Conservation (phyloP, 2,113 vertebrate genomes). For the Theristicus caerulescens region DNA sequence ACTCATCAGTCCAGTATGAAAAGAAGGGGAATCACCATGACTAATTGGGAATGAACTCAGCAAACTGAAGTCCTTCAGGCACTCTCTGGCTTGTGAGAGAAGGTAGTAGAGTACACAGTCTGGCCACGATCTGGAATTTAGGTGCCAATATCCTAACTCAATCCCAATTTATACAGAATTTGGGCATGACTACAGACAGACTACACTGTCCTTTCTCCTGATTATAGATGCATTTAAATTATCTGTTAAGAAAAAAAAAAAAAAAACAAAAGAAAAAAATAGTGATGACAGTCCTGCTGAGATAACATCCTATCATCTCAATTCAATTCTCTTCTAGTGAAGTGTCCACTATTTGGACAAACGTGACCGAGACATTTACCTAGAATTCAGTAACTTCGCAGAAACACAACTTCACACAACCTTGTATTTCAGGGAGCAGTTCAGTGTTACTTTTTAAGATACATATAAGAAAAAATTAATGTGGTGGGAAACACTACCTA, state of each 20-base stretch:
- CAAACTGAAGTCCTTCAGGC: neutral
- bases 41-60: neutral
- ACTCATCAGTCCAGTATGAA: neutral
- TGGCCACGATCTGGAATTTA: neutral
- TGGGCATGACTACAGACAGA: neutral
- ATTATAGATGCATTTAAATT: neutral
- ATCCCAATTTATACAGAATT: neutral
- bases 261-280: too few relatives aligned
- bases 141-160: neutral
- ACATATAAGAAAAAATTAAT: neutral
- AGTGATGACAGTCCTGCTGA: neutral
- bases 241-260: neutral
- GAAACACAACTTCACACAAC: neutral
- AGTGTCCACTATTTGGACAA: neutral
- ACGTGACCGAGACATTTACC: neutral
- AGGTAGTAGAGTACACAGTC: neutral
- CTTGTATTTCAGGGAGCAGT: neutral
- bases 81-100: neutral
- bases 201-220: neutral
- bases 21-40: neutral
- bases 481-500: constrained; percentile 17
- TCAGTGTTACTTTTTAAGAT: neutral
- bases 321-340: neutral
- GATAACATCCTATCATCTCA: neutral
- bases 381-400: neutral